A percentile compares a stretch with the other conserved stretches of the same genome.
Conservation (phyloP, 2,797 vertebrate genomes). For the Ataeniobius toweri region DNA sequence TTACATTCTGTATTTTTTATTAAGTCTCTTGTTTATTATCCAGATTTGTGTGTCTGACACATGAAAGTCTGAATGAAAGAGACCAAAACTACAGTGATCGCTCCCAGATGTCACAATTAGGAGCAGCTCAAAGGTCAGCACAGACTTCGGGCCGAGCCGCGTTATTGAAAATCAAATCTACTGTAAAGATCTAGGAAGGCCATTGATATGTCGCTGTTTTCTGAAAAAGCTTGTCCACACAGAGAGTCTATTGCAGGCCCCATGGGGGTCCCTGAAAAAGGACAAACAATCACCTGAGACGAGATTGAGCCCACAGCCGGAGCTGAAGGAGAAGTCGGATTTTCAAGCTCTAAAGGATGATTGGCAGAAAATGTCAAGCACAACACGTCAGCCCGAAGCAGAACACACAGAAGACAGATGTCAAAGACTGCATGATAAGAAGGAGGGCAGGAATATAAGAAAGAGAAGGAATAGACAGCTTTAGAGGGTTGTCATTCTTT, state of each 20-base stretch:
- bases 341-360: constrained; percentile 45
- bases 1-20: constrained; percentile 37
- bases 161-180: constrained; percentile 78
- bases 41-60: constrained; percentile 48
- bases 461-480: constrained; percentile 57
- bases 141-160: constrained; percentile 38
- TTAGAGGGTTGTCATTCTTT: constrained; percentile 63
- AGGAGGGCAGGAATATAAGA: constrained; percentile 48
- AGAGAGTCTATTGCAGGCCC: constrained; percentile 44
- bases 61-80: constrained; percentile 48
- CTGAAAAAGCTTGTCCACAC: constrained; percentile 36
- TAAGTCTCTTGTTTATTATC: constrained; percentile 61
- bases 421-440: constrained; percentile 63
- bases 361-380: constrained; percentile 71
- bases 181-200: constrained; percentile 68
- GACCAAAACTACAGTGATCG: constrained; percentile 35
- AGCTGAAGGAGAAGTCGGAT: constrained; percentile 7
- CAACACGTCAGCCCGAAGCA: constrained; percentile 45
- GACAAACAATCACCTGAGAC: constrained; percentile 65
- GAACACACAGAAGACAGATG: constrained; percentile 66
- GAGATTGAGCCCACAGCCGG: constrained; percentile 34
- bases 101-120: constrained; percentile 76
- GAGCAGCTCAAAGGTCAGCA: constrained; percentile 68
- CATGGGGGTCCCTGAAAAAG: constrained; percentile 55
- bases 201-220: constrained; percentile 37